Evolutionary conservation across 2,888 invertebrate genomes (phyloP).

Genomic region (Oligia strigilis): DNA sequence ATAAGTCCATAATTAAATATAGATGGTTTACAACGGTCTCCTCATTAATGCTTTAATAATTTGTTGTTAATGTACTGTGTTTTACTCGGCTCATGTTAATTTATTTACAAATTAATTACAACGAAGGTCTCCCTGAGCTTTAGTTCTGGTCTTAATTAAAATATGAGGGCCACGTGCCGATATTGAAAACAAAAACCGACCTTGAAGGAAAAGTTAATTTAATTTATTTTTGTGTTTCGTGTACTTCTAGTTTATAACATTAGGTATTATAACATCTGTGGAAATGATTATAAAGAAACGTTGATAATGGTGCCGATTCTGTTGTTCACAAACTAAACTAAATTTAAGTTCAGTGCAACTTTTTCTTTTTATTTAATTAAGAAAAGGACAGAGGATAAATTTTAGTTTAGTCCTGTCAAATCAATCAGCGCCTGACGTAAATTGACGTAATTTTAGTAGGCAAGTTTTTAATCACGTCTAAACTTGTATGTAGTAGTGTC

Average conservation of each 20-base stretch:
- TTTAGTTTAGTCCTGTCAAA: no score
- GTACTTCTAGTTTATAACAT: not conserved
- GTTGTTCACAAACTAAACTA: no score
- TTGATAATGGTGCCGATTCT: not conserved
- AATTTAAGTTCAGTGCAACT: no score
- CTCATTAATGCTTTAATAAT: slow-evolving; percentile 61
- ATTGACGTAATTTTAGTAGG: no score
- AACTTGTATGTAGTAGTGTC: no score
- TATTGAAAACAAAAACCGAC: slow-evolving; percentile 31
- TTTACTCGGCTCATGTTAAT: slow-evolving; percentile 43
- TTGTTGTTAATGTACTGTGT: slow-evolving; percentile 52
- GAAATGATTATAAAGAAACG: not conserved
- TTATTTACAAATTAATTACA: slow-evolving; percentile 67
- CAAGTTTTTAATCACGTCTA: no score
- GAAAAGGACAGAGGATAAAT: no score
- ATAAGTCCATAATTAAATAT: slow-evolving; percentile 28
- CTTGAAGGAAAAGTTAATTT: not conserved
- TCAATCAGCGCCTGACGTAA: no score
- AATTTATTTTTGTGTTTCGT: not conserved
- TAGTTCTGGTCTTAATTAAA: slow-evolving; percentile 62
- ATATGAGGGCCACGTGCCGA: slow-evolving; percentile 39
- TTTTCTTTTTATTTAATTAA: no score
- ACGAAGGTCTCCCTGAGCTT: slow-evolving; percentile 52
- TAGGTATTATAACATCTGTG: not conserved
- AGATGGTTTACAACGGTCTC: slow-evolving; percentile 34